Evolutionary conservation across 2,888 invertebrate species (phyloP), one percentile per base, ranked within the genome.

Genomic region (Rutpela maculata): DNA sequence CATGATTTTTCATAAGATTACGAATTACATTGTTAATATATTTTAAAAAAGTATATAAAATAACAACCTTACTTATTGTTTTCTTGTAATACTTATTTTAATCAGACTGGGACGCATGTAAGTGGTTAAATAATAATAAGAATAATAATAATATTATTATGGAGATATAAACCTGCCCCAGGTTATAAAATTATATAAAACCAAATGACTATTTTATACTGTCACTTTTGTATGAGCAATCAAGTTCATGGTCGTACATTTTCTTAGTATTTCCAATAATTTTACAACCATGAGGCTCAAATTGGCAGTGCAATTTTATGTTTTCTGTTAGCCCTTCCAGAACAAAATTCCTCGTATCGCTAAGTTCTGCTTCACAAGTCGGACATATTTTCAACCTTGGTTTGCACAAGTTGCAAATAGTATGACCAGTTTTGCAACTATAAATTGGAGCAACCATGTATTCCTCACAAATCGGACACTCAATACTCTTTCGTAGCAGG

Each of bases 351-450:
- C 75, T 75, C 6, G 70, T 38, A 6, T 57, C 38, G 5, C 35
- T 63, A 12, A 70, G 60, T 6, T 56, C 65, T n/a, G 63, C 57
- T 12, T 63, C 19, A 57, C 75, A 75, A 1, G 75, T 15, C 12
- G 75, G 75, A 18, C 75, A 75, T 7, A 19, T 22, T 6, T 17
- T 22, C 10, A 70, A 63, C 22, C 55, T 50, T 10, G 63, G 65
- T 43, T 43, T 70, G 65, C 75, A 75, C 11, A 63, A 31, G 19
- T 56, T 56, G 38, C 75, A 75, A n/a, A 75, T 19, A 5, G 65
- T 70, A 50, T 75, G 75, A 5, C 75, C 75, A 19, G 63, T 75
- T n/a, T 50, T n/a, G 15, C 75, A 76, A 12, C n/a, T 55, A 19
- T 65, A 76, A 35, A 76, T 76, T 0, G 75, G 75, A 5, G 69